Conservation (phyloP, 2,888 invertebrate genomes). For the Pilophorus perplexus region DNA sequence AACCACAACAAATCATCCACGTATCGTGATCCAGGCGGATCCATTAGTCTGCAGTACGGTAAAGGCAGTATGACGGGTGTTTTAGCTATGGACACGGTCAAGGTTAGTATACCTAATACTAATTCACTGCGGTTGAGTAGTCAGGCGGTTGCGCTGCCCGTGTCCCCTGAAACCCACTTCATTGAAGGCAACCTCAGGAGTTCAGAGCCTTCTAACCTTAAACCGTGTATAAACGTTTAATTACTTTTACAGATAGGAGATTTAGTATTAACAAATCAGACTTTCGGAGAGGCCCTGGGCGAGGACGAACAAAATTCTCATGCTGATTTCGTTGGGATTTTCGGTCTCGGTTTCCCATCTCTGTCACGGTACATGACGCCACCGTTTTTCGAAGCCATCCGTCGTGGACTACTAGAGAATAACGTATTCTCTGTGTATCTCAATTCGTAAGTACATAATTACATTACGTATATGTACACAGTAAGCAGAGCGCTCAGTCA, state of each 20-base stretch:
- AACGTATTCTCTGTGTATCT: conserved; percentile 23
- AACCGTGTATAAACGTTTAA: too few relatives aligned
- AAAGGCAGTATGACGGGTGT: conserved; percentile 6
- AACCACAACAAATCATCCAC: neutral
- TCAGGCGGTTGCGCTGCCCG: too few relatives aligned
- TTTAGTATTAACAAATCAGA: conserved; percentile 1
- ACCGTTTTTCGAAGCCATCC: conserved; percentile 23
- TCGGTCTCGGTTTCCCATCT: conserved; percentile 17
- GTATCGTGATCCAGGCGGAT: neutral
- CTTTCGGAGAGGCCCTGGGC: conserved; percentile 15
- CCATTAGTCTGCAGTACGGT: conserved; percentile 9
- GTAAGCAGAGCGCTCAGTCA: too few relatives aligned
- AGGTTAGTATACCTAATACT: conserved; percentile 19
- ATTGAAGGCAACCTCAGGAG: too few relatives aligned
- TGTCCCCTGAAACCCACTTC: too few relatives aligned
- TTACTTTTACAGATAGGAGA: conserved; percentile 32
- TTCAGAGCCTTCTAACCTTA: too few relatives aligned
- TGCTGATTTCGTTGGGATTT: conserved; percentile 16
- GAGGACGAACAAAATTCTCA: conserved; percentile 8
- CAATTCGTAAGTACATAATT: neutral
- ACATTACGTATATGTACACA: too few relatives aligned
- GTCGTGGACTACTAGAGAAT: neutral
- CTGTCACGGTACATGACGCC: conserved; percentile 6
- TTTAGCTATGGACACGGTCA: neutral
- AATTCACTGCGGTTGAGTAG: too few relatives aligned